A percentile compares a stretch with the other conserved stretches of the same genome.
These are phyloP conservation scores for Arctopsyche grandis DNA, from an alignment of 1,140 invertebrate species.

Conservation along the genomic window DNA sequence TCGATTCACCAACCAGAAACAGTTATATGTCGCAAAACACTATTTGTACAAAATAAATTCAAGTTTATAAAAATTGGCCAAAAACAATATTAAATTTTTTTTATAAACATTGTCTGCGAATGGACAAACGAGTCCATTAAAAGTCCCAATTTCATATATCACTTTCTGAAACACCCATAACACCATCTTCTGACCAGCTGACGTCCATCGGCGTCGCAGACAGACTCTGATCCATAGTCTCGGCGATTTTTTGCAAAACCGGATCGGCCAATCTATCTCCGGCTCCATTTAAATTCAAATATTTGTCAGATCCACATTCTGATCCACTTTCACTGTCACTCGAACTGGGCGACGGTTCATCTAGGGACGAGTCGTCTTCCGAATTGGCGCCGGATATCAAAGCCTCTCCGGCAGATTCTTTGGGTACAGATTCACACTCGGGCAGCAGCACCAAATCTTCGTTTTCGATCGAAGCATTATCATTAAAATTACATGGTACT, in stretches of 20 bases:
- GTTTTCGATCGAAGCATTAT: constrained; percentile 37
- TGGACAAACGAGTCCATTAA: constrained; percentile 45
- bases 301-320: constrained; percentile 46
- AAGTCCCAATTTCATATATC: constrained; percentile 56
- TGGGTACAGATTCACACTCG: constrained; percentile 66
- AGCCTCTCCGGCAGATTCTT: constrained; percentile 74
- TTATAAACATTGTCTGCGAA: constrained; percentile 8
- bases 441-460: constrained; percentile 54
- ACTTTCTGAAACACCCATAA: constrained; percentile 51
- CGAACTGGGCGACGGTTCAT: constrained; percentile 51
- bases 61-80: constrained; percentile 5
- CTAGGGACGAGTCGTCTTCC: constrained; percentile 66
- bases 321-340: constrained; percentile 51
- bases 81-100: neutral
- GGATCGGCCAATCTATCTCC: constrained; percentile 49
- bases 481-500: constrained; percentile 28
- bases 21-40: neutral
- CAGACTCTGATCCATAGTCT: constrained; percentile 54
- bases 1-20: neutral
- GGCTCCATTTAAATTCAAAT: constrained; percentile 43
- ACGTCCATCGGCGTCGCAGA: constrained; percentile 63
- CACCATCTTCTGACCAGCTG: constrained; percentile 63
- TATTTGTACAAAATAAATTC: neutral
- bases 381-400: constrained; percentile 68
- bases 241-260: constrained; percentile 50